Evolutionary conservation across 2,888 invertebrate genomes (phyloP).

Genomic region (Cylloceria caligata): DNA sequence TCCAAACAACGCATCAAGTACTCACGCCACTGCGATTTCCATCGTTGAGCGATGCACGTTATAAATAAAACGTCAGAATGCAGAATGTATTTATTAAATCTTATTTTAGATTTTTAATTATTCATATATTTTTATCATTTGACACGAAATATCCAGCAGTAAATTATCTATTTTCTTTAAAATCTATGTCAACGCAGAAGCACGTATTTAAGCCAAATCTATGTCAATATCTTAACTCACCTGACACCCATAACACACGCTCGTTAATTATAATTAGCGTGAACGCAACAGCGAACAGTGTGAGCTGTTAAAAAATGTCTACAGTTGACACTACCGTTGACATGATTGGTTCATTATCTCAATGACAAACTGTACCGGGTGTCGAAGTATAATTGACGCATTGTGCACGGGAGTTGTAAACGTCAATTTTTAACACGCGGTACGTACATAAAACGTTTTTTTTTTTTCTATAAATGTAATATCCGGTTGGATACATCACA

Average conservation of each 20-base stretch:
- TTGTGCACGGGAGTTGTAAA: not conserved
- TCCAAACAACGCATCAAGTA: slow-evolving; percentile 26
- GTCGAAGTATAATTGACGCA: not conserved
- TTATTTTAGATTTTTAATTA: not conserved
- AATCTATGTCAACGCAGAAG: no score
- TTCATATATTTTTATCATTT: not conserved
- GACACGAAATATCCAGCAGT: not conserved
- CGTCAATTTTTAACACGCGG: not conserved
- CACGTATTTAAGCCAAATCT: no score
- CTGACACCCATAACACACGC: not conserved
- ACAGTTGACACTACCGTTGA: not conserved
- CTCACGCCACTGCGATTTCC: slow-evolving; percentile 54
- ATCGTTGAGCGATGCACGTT: slow-evolving; percentile 18
- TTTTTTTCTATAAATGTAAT: not conserved
- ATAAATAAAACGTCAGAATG: not conserved
- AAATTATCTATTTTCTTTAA: not conserved
- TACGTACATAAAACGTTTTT: not conserved
- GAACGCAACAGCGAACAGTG: not conserved
- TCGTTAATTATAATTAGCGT: not conserved
- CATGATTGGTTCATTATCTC: not conserved
- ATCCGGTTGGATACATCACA: not conserved
- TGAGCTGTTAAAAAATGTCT: not conserved
- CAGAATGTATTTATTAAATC: not conserved
- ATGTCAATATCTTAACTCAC: no score
- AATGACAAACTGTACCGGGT: not conserved